Evolutionary conservation across 2,797 vertebrate species (phyloP).

Genomic region (Prionace glauca): DNA sequence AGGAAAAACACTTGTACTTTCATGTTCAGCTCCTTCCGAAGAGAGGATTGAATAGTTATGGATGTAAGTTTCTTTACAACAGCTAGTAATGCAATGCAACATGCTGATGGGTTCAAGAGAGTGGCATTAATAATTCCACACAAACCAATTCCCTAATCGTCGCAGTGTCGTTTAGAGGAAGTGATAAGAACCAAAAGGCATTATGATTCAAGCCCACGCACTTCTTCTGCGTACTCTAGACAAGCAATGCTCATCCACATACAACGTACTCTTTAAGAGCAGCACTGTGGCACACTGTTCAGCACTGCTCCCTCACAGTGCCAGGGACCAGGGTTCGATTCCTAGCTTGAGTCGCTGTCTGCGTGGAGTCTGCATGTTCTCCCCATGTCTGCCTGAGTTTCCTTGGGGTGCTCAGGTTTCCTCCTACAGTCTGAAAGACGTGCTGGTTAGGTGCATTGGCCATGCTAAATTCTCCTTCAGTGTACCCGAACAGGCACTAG

Average conservation of each 20-base stretch:
- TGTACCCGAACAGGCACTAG: too few relatives aligned
- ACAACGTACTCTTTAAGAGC: neutral
- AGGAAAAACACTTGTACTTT: neutral
- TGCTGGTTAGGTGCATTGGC: too few relatives aligned
- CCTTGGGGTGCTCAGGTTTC: too few relatives aligned
- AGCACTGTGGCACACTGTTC: too few relatives aligned
- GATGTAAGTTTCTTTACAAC: neutral
- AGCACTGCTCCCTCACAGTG: too few relatives aligned
- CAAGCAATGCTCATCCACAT: neutral
- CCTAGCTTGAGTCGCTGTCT: too few relatives aligned
- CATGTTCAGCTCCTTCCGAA: neutral
- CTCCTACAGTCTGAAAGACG: too few relatives aligned
- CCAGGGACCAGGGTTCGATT: too few relatives aligned
- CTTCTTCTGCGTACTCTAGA: neutral
- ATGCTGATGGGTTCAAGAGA: neutral
- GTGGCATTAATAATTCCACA: slow-evolving; percentile 15
- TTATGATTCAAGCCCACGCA: neutral
- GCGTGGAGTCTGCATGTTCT: too few relatives aligned
- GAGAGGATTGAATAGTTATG: neutral
- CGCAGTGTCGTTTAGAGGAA: neutral
- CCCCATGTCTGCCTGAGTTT: too few relatives aligned
- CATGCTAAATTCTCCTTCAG: too few relatives aligned
- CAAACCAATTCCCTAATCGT: slow-evolving; percentile 19
- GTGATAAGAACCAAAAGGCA: neutral
- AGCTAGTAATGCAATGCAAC: neutral